phyloP scores from a whole-genome alignment of 2,113 vertebrate genomes.

The Motacilla alba region DNA sequence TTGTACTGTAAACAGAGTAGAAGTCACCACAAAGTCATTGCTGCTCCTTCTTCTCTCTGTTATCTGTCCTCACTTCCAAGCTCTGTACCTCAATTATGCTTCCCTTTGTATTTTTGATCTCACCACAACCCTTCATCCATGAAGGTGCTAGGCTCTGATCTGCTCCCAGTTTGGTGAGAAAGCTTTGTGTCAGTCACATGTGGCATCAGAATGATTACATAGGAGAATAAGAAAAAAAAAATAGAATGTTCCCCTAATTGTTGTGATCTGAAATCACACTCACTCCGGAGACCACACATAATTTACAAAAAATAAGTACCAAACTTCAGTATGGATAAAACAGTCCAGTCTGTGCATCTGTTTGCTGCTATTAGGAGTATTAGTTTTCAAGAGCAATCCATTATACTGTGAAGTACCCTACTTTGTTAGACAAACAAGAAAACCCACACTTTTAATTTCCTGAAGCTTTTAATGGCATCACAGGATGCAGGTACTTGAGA shows the following conservation, averaged over 20 bases:
- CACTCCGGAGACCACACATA: background rate
- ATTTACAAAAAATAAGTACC: background rate
- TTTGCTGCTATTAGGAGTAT: conserved; percentile 11
- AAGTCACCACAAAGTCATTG: background rate
- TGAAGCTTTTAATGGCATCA: conserved; percentile 51
- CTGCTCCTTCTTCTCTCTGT: background rate
- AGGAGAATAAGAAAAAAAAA: background rate
- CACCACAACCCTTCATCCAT: background rate
- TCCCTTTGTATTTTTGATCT: background rate
- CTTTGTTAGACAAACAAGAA: conserved; percentile 45
- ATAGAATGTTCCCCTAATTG: background rate
- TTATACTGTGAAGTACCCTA: conserved; percentile 26
- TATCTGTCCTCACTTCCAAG: background rate
- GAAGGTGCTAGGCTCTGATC: background rate
- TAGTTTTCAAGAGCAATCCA: conserved; percentile 39
- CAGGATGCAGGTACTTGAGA: conserved; percentile 37
- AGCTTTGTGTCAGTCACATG: background rate
- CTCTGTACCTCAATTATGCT: background rate
- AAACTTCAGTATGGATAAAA: background rate
- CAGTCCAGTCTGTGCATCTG: background rate
- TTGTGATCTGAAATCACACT: background rate
- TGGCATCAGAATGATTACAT: background rate
- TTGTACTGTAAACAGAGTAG: background rate
- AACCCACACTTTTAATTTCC: conserved; percentile 41
- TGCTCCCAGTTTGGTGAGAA: background rate